Base-by-base conservation (phyloP, 2,888 invertebrate species). In the Ophion ellenae region DNA sequence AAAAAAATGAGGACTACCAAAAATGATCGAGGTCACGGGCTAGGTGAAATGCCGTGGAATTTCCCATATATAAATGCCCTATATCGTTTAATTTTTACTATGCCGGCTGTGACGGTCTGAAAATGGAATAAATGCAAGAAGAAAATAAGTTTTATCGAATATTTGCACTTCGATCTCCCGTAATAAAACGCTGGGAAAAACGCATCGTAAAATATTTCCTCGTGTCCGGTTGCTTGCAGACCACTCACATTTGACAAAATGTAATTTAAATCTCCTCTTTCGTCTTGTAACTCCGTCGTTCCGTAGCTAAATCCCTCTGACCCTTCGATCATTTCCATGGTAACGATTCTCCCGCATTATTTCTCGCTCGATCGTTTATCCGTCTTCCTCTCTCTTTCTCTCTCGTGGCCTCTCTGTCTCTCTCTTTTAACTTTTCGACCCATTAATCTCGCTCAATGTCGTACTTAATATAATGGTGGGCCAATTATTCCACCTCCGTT, bases 271-370 rank as follows among this genome's bases (percentile, higher is more conserved):
- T 89, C 88, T 86, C 83, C 63, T 79, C 32, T 67, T 71, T 73
- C 61, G 28, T 36, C 14, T 63, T 28, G 36, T 53, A 20, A 11
- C 36, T 71, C 11, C 71, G 3, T 70, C 10, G 70, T n/a, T 20
- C 59, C 20, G 66, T 84, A n/a, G 47, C 53, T 20, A 78, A 78
- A 81, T 78, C 74, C 69, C 59, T 57, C 79, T 85, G 75, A 87
- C 85, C 88, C 90, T 83, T 88, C 90, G 87, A 90, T 91, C 89
- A 91, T 89, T 91, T 88, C 90, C 90, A 90, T 91, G 89, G 90
- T 88, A 89, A 91, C 90, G 88, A 90, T 88, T 89, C 89, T 66
- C 53, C 67, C 32, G 32, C n/a, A 36, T 59, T 71, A 32, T 61
- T 61, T 61, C 74, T 74, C 32, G n/a, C 28, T 20, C 71, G 47